Evolutionary conservation across 2,888 invertebrate species (phyloP), one percentile per base, ranked within the genome.

Genomic region (Nysson spinosus): DNA sequence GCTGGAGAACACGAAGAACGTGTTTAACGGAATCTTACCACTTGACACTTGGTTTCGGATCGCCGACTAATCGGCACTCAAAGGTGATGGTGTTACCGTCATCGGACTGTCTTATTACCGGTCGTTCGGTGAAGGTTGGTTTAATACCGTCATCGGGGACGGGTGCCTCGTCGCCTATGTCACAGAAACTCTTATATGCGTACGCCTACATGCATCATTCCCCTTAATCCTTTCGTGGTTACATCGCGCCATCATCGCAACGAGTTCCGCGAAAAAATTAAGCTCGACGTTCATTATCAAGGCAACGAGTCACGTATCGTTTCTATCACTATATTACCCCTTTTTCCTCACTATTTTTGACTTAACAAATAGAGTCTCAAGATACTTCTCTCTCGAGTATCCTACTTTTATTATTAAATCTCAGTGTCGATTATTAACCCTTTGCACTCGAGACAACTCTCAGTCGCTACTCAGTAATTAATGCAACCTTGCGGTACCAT

Each of bases 111-210:
- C 96, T 93, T 89, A 98, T 97, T 87, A 96, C 93, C 70, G 98
- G 98, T 89, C 98, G 93, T 92, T 98, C 97, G 86, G 98, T 97
- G 91, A 98, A 99, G 80, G 97, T 96, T 81, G 99, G 98, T 90
- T 96, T 97, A 89, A 96, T 95, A 88, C 94, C 96, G 89, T 96
- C 95, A 84, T 95, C 95, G 83, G 96, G 96, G 87, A 96, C 94
- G 83, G 96, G 95, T 88, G 96, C 96, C 90, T 96, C 96, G 90
- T 97, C 96, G 94, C 96, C 96, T 96, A 90, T 87, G 72, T 74
- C 72, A 64, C 66, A 75, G 64, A 76, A 76, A 76, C 58, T n/a
- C n/a, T n/a, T n/a, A n/a, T n/a, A n/a, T n/a, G n/a, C n/a, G n/a
- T n/a, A n/a, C n/a, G n/a, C n/a, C n/a, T n/a, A n/a, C n/a, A n/a